phyloP scores from a whole-genome alignment of 2,113 vertebrate genomes.

The Pteruthius melanotis region DNA sequence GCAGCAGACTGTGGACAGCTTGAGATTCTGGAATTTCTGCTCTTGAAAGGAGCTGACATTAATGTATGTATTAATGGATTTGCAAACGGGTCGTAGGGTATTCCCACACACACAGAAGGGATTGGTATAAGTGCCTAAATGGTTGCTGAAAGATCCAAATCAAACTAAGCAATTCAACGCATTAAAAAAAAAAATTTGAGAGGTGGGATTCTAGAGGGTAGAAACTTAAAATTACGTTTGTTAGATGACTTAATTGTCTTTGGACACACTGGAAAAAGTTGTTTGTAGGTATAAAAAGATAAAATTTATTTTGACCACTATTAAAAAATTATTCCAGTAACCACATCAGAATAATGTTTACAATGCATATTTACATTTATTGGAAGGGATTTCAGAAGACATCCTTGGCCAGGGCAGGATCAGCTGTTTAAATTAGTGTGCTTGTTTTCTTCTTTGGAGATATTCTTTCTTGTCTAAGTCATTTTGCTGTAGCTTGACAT shows the following conservation, averaged over 20 bases:
- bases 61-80: slow-evolving; percentile 79
- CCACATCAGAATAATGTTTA: not conserved
- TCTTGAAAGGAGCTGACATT: slow-evolving; percentile 92
- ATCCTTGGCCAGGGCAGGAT: not conserved
- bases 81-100: not conserved
- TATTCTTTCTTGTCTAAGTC: not conserved
- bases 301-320: not conserved
- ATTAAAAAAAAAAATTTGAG: not conserved
- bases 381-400: not conserved
- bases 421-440: not conserved
- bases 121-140: not conserved
- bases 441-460: not conserved
- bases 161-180: not conserved
- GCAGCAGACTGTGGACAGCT: slow-evolving; percentile 91
- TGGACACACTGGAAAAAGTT: not conserved
- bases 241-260: not conserved
- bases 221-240: not conserved
- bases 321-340: not conserved
- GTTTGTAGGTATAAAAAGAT: not conserved
- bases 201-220: not conserved
- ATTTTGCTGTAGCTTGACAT: not conserved
- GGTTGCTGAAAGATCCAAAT: not conserved
- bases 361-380: not conserved
- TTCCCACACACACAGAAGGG: fast-evolving
- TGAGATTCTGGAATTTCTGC: slow-evolving; percentile 87